Evolutionary conservation across 92 coral and sea anemone species (phyloP), one percentile per base, ranked within the genome.

Genomic region (Plumapathes pennacea): DNA sequence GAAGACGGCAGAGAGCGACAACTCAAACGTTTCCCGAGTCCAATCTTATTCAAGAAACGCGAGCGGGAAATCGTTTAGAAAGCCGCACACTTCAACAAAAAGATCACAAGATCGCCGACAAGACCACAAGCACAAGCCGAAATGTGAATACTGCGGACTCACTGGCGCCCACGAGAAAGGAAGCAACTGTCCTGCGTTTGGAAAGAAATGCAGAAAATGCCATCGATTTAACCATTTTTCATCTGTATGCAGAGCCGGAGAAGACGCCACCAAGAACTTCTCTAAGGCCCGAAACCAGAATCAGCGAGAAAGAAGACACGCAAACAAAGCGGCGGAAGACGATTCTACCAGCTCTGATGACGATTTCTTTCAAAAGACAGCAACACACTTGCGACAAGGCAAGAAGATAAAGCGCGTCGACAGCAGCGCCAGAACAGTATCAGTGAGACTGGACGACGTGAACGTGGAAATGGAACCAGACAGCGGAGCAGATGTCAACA

Each of bases 391-490:
- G 34, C 19, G 65, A 23, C 62, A 34, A 43, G 74, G 55, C 13
- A 79, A 63, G 48, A 67, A 66, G 45, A 60, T 66, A 50, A 70
- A 24, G 22, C 21, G 46, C 32, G 5, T 62, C 8, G n/a, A 29
- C 9, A 50, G 50, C 33, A 19, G 15, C 2, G 27, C 20, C 22
- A 52, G 66, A 60, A 71, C 78, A 31, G 78, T 84, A 11, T 67
- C 58, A 10, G 67, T 84, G 17, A 60, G 77, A 46, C 51, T 84
- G 62, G 56, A 73, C 45, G 80, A 78, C 38, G 71, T 78, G 4
- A 71, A 85, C 63, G 64, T 72, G n/a, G 46, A 48, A 19, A 57
- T 85, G 64, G 83, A 66, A 57, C 79, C 83, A 25, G 86, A 85
- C 31, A 78, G 71, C 27, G 86, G 85, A 14, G 69, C 82, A 11